Conservation (phyloP, 2,888 invertebrate species). For the Drosophila neotestacea region DNA sequence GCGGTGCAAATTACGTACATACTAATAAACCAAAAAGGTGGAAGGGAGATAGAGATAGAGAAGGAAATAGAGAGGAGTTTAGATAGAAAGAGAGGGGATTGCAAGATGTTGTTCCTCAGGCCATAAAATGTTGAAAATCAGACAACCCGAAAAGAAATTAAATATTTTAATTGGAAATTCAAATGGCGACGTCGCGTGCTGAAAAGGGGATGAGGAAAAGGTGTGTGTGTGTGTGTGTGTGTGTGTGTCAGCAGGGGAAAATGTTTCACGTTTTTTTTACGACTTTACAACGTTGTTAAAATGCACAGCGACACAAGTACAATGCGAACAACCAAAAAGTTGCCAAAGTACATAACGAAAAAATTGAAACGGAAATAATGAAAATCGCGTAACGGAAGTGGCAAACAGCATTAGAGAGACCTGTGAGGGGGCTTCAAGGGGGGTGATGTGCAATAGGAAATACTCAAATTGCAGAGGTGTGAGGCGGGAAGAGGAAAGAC, state of each 20-base stretch:
- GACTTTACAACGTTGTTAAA: slow-evolving; percentile 81
- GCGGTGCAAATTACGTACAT: slow-evolving; percentile 76
- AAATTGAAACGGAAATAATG: slow-evolving; percentile 83
- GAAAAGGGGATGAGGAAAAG: not conserved
- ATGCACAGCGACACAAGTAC: slow-evolving; percentile 54
- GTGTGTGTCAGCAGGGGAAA: slow-evolving; percentile 14
- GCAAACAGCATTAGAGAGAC: slow-evolving; percentile 73
- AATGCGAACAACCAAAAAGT: slow-evolving; percentile 45
- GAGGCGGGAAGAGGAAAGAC: not conserved
- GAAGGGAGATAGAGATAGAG: not conserved
- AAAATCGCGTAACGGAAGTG: slow-evolving; percentile 81
- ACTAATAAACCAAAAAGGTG: slow-evolving; percentile 50
- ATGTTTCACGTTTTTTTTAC: slow-evolving; percentile 63
- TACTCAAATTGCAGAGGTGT: slow-evolving; percentile 60
- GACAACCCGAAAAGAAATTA: slow-evolving; percentile 78
- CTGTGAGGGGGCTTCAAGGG: not conserved
- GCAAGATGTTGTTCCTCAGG: slow-evolving; percentile 40
- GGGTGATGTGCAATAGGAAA: slow-evolving; percentile 48
- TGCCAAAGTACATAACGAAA: slow-evolving; percentile 72
- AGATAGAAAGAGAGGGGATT: not conserved
- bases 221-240: slow-evolving; percentile 4
- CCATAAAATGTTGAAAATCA: slow-evolving; percentile 59
- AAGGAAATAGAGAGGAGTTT: not conserved
- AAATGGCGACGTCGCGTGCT: slow-evolving; percentile 60
- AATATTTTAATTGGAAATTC: slow-evolving; percentile 82